Evolutionary conservation across 2,888 invertebrate species (phyloP).

Genomic region (Diaprepes abbreviatus): DNA sequence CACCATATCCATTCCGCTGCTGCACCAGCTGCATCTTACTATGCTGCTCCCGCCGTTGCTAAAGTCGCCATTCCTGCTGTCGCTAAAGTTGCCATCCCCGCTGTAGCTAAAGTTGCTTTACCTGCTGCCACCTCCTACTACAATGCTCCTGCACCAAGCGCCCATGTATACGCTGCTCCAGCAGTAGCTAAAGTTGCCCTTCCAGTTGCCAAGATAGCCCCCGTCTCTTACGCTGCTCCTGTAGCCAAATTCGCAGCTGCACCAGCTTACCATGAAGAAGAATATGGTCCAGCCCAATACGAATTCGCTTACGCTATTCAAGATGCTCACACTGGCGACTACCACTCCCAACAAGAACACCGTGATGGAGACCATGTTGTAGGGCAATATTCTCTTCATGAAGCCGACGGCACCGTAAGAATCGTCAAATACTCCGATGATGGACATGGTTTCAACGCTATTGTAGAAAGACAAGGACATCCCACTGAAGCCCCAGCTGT

Average conservation of each 20-base stretch:
- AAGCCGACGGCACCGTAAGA: slow-evolving; percentile 72
- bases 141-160: slow-evolving; percentile 22
- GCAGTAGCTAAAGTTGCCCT: slow-evolving; percentile 35
- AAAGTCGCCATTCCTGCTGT: slow-evolving; percentile 18
- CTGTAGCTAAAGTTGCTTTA: slow-evolving; percentile 27
- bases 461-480: slow-evolving; percentile 68
- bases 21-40: slow-evolving; percentile 31
- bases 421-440: slow-evolving; percentile 73
- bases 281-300: slow-evolving; percentile 70
- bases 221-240: slow-evolving; percentile 22
- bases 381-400: slow-evolving; percentile 72
- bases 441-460: slow-evolving; percentile 70
- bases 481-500: slow-evolving; percentile 42
- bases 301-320: slow-evolving; percentile 73
- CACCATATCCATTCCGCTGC: slow-evolving; percentile 48
- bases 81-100: slow-evolving; percentile 23
- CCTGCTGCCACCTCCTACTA: slow-evolving; percentile 34
- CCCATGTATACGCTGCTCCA: slow-evolving; percentile 30
- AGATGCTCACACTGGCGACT: slow-evolving; percentile 72
- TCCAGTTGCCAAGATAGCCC: slow-evolving; percentile 28
- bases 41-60: slow-evolving; percentile 32
- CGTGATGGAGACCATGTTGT: slow-evolving; percentile 71
- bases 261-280: slow-evolving; percentile 36
- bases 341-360: slow-evolving; percentile 71
- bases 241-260: slow-evolving; percentile 32